Evolutionary conservation across 2,113 vertebrate genomes (phyloP).

Genomic region (Numida meleagris): DNA sequence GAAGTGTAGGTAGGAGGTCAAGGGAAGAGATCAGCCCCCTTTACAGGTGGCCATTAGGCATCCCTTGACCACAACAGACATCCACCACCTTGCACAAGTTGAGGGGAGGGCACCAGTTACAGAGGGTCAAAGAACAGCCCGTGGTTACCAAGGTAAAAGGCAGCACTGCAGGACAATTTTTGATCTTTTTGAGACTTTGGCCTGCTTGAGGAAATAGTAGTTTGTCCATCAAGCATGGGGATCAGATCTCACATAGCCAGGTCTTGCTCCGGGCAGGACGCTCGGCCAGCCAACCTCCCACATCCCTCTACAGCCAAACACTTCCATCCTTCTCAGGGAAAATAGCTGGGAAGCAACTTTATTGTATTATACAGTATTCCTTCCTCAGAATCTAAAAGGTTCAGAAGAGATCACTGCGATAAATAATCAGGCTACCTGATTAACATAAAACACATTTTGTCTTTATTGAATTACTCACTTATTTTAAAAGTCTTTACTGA

Average conservation of each 20-base stretch:
- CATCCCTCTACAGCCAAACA: background rate
- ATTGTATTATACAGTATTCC: background rate
- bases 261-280: background rate
- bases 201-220: background rate
- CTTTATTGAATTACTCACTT: background rate
- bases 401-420: background rate
- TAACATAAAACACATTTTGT: background rate
- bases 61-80: rapidly evolving
- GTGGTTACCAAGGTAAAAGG: background rate
- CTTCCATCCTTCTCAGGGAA: background rate
- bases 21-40: constrained; percentile 5
- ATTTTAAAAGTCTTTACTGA: too few relatives aligned
- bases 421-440: background rate
- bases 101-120: background rate
- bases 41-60: background rate
- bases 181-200: background rate
- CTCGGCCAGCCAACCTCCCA: background rate
- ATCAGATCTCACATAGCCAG: background rate
- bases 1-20: constrained; percentile 32
- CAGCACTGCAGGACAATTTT: background rate
- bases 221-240: background rate
- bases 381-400: background rate
- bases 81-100: rapidly evolving
- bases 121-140: background rate
- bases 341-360: background rate